phyloP scores from a whole-genome alignment of 2,797 vertebrate genomes.

The Gallinago nigripennis region DNA sequence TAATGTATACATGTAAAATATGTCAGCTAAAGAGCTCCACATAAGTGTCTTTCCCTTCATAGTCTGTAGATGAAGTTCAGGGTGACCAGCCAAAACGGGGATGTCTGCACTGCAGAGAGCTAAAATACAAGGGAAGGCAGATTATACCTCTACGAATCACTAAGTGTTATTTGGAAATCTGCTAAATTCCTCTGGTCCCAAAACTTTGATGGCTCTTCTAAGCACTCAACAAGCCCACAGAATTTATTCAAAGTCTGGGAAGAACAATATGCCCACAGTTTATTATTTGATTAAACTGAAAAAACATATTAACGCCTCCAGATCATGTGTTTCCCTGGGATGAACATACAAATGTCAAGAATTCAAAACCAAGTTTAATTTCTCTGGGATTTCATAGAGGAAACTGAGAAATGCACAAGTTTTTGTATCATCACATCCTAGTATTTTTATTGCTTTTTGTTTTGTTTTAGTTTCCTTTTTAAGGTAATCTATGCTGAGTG shows the following conservation, averaged over 20 bases:
- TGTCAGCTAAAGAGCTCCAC: neutral
- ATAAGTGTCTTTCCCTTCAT: neutral
- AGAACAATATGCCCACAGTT: neutral
- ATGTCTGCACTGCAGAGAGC: neutral
- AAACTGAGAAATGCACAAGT: neutral
- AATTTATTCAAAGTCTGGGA: neutral
- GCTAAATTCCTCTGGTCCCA: neutral
- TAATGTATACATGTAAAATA: neutral
- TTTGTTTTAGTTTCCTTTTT: neutral
- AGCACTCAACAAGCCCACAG: neutral
- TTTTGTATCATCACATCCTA: neutral
- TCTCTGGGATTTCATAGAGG: neutral
- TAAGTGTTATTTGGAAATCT: neutral
- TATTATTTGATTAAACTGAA: neutral
- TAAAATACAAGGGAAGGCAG: neutral
- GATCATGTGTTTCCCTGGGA: neutral
- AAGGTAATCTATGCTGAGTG: neutral
- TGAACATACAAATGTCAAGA: neutral
- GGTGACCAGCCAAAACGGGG: neutral
- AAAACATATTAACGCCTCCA: neutral
- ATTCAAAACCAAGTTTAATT: neutral
- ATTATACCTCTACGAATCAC: neutral
- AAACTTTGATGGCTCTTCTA: neutral
- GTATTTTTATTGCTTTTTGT: neutral
- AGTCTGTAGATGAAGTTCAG: neutral